phyloP scores from a whole-genome alignment of 2,113 vertebrate species.

The Pygoscelis adeliae region DNA sequence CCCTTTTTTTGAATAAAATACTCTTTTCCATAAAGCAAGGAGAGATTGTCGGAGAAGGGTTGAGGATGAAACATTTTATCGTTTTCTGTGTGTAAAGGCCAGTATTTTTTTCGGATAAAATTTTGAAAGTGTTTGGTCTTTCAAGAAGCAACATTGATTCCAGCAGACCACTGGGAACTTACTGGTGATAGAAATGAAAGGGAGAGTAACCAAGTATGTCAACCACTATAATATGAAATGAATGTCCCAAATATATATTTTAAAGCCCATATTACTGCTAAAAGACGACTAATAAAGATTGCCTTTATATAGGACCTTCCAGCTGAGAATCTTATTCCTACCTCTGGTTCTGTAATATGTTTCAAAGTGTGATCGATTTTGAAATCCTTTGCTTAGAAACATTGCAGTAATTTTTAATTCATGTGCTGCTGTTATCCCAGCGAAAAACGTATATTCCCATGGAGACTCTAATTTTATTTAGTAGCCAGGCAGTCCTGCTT shows the following conservation, averaged over 20 bases:
- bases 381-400: not conserved
- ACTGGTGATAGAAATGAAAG: not conserved
- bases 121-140: not conserved
- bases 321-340: not conserved
- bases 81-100: not conserved
- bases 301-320: not conserved
- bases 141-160: not conserved
- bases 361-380: not conserved
- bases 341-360: not conserved
- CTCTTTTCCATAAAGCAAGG: not conserved
- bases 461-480: not conserved
- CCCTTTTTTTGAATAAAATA: not conserved
- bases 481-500: not conserved
- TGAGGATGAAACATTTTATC: not conserved
- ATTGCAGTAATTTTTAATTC: not conserved
- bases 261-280: not conserved
- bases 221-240: not conserved
- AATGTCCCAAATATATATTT: not conserved
- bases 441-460: not conserved
- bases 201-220: not conserved
- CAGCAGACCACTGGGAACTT: not conserved
- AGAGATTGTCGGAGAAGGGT: not conserved
- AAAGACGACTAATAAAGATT: not conserved
- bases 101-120: not conserved
- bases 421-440: not conserved